Evolutionary conservation across 2,797 vertebrate genomes (phyloP), one percentile per base, ranked within the genome.

Genomic region (Phataginus tetradactyla): DNA sequence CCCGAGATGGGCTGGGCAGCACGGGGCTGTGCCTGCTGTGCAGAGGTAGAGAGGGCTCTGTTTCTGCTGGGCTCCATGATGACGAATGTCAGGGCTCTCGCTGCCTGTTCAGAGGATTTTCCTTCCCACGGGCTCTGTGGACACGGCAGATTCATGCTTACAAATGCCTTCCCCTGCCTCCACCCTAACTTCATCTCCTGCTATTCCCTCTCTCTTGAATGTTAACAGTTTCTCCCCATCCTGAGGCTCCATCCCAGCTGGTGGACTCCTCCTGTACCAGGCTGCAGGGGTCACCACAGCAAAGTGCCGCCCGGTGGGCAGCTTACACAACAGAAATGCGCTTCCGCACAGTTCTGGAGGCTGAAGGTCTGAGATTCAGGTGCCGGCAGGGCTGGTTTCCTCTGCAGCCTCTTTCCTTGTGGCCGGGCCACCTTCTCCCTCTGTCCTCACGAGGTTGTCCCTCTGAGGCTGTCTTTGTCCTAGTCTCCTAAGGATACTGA

Each of bases 1-100:
- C 72, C 29, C 51, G 66, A 42, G 51, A 23, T 3, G 42, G 1
- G 21, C 66, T 63, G 15, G 0, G 2, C 2, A 1, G 8, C 32
- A 15, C 1, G 29, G 12, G 11, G 20, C 29, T 25, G 0, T 13
- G 1, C 57, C 13, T 2, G 11, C 55, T 86, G 20, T 21, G 78
- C 49, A 51, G 55, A 72, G 77, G 57, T 59, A 66, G 18, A 59
- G 9, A 3, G 37, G 23, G 45, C 13, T 18, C 45, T 32, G 0
- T 7, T 8, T 45, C 77, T 53, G 20, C 14, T 18, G n/a, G 10
- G 57, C n/a, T 87, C 21, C 53, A 2, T 1, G 1, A 8, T 39
- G 49, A 92, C 79, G 85, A 39, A 91, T 4, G 14, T n/a, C 39
- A 14, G 66, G 2, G 7, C 25, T 55, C 55, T 17, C 27, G 7